Base-by-base conservation (phyloP, 2,797 vertebrate species). In the Pyrocephalus nanus region DNA sequence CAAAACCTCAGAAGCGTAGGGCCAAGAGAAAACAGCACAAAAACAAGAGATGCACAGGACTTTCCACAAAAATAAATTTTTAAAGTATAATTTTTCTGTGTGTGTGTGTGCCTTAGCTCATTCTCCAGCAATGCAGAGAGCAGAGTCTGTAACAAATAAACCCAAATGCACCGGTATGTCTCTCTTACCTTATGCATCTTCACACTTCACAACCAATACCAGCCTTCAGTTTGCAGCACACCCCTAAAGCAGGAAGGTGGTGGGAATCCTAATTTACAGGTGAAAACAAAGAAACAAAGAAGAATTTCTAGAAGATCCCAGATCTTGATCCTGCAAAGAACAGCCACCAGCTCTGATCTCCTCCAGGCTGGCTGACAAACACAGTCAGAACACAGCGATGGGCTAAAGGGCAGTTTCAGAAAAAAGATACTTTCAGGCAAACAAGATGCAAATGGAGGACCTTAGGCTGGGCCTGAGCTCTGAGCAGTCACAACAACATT, bases 341-440 rank as follows among this genome's bases (percentile, higher is more conserved):
- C 66, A 51, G 7, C 38, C 15, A 3, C 13, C 27, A 48, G 47
- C 43, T 57, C 29, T 32, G 10, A 25, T 57, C 43, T 27, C 17
- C 27, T 10, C 42, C 17, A 12, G 45, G 17, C 17, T 16, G 19
- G 15, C 30, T 36, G 16, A 18, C 11, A 29, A 55, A 29, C 2
- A 29, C 0, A 1, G 32, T 16, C 61, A 51, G 57, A 47, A 50
- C 1, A 34, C n/a, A 22, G 11, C 0, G 2, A 8, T 42, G 8
- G 8, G 2, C 25, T 11, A 11, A 60, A 54, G 5, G 3, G 16
- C 8, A 20, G 19, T 2, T 36, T 27, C 38, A 62, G 42, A 79
- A 40, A 19, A 6, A 19, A 65, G 8, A 2, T 22, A 4, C 1
- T 26, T 50, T 53, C 50, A 5, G 43, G 66, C 38, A 72, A 50